Evolutionary conservation across 64 coral and sea anemone genomes (phyloP), one percentile per base, ranked within the genome.

Genomic region (Astreopora myriophthalma): DNA sequence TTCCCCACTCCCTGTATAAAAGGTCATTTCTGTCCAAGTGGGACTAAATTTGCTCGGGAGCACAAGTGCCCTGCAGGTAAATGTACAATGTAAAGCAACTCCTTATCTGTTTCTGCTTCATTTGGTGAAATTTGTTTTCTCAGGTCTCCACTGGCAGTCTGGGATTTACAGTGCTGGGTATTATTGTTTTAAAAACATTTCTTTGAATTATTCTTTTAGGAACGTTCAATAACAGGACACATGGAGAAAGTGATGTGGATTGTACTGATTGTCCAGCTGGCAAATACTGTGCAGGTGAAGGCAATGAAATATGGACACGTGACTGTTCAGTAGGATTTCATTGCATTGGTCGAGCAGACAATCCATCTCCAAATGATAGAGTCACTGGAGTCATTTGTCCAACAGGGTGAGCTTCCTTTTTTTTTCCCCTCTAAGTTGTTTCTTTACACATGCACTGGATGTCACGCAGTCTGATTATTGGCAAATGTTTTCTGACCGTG

Each of bases 1-100:
- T 89, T 99, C 24, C 97, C 97, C 1, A 60, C 75, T 12, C 87
- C 97, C 1, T 99, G 97, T 80, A 71, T 93, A 5, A 57, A 40
- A 10, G 97, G 97, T 16, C 88, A 94, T 71, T 99, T 76, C n/a
- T 99, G 97, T 40, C 74, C 39, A 44, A 99, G 89, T 90, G 94
- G 94, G 28, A 99, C 97, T 44, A 96, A 86, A 75, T 90, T 90
- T 38, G 91, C 91, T 44, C 85, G 69, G 76, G 69, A 96, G 6
- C 71, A 94, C 39, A 88, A 92, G 14, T 96, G 95, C 16, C 95
- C 95, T 36, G 28, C 74, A 37, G 95, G 95, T 96, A 81, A 67
- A 77, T 39, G 10, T 5, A 7, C 16, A 68, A 7, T 22, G 6
- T 85, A 55, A 55, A 55, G 17, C 51, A 55, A 55, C 51, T 14